These are phyloP conservation scores for Pheucticus melanocephalus DNA, from an alignment of 2,113 vertebrate genomes.

Conservation along the genomic window DNA sequence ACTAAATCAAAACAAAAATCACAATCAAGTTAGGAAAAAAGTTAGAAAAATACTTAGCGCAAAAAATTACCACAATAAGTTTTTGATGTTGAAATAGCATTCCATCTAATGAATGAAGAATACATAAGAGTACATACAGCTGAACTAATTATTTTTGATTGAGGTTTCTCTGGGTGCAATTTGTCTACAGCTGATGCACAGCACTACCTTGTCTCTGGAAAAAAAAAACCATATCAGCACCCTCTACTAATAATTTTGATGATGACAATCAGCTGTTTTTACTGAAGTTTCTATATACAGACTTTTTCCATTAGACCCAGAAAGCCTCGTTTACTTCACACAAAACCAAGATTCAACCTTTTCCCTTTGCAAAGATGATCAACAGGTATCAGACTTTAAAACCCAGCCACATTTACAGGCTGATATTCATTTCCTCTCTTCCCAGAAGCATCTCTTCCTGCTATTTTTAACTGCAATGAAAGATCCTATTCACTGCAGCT, in stretches of 20 bases:
- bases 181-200: neutral
- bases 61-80: neutral
- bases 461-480: neutral
- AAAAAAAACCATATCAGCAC: neutral
- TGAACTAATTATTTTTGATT: neutral
- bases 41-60: neutral
- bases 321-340: neutral
- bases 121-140: neutral
- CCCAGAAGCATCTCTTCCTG: neutral
- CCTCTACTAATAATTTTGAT: neutral
- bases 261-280: neutral
- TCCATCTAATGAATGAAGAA: neutral
- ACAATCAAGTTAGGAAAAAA: neutral
- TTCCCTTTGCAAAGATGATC: neutral
- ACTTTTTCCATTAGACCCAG: neutral
- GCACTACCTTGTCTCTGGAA: neutral
- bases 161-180: neutral
- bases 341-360: neutral
- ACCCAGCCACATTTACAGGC: neutral
- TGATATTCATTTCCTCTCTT: neutral
- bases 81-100: neutral
- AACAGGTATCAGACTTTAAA: neutral
- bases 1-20: conserved; percentile 23
- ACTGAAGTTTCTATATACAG: neutral
- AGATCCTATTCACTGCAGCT: neutral